phyloP scores from a whole-genome alignment of 2,888 invertebrate species.

The Eudemis profundana region DNA sequence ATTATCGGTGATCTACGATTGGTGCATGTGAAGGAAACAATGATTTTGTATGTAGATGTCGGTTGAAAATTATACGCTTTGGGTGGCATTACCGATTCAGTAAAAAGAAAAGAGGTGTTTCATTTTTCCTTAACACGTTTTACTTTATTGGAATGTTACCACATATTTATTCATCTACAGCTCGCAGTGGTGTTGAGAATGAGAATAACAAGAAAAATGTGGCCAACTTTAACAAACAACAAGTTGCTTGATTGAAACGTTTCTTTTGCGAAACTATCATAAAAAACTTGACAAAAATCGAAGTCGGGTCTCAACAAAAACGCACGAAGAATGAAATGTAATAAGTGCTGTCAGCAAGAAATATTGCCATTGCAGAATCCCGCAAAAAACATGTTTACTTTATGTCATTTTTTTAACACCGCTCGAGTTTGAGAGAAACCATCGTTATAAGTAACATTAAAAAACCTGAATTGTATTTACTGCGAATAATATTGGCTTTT shows the following conservation, averaged over 20 bases:
- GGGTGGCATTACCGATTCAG: constrained; percentile 54
- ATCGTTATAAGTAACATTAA: neutral
- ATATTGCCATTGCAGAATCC: constrained; percentile 20
- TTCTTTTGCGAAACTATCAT: constrained; percentile 14
- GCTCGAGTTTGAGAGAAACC: constrained; percentile 40
- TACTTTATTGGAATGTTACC: constrained; percentile 7
- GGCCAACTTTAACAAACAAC: constrained; percentile 3
- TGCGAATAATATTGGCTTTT: neutral
- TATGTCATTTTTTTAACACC: constrained; percentile 21
- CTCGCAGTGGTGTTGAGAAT: constrained; percentile 2
- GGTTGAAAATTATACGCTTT: constrained; percentile 54
- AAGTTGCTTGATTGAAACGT: constrained; percentile 13
- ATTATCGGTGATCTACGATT: constrained; percentile 54
- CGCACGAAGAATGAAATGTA: constrained; percentile 12
- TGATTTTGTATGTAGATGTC: constrained; percentile 69
- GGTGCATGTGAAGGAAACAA: constrained; percentile 60
- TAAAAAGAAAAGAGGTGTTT: constrained; percentile 47
- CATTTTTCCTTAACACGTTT: constrained; percentile 1
- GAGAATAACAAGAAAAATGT: constrained; percentile 12
- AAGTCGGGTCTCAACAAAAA: constrained; percentile 22
- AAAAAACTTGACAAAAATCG: constrained; percentile 21
- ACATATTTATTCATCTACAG: neutral
- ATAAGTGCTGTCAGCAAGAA: constrained; percentile 27
- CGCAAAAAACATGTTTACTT: constrained; percentile 14
- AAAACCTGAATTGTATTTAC: constrained; percentile 30